Evolutionary conservation across 2,888 invertebrate species (phyloP).

Genomic region (Drosophila multiciliata): DNA sequence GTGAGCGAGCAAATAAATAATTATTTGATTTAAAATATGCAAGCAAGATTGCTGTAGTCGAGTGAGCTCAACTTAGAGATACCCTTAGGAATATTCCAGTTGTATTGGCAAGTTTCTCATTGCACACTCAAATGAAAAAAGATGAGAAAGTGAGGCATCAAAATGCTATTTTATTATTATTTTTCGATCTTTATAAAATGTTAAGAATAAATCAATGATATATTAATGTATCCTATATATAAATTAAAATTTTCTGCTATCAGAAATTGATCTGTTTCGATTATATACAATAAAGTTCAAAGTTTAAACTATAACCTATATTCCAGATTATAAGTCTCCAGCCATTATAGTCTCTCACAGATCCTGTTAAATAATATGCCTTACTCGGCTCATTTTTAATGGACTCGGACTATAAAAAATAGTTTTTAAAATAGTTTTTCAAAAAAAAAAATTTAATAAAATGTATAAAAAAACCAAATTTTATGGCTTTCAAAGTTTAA

Average conservation of each 20-base stretch:
- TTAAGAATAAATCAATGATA: not conserved
- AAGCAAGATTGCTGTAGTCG: not conserved
- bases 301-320: not conserved
- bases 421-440: not conserved
- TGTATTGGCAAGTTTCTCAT: not conserved
- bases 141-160: too few species aligned
- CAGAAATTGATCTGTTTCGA: not conserved
- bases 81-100: not conserved
- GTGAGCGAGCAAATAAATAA: not conserved
- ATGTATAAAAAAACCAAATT: not conserved
- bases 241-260: not conserved
- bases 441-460: not conserved
- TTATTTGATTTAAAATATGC: not conserved
- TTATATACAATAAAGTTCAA: not conserved
- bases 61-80: not conserved
- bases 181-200: not conserved
- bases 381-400: not conserved
- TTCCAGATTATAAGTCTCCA: not conserved
- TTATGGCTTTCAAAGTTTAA: not conserved
- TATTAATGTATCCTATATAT: not conserved
- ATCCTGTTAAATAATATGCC: not conserved
- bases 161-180: too few species aligned
- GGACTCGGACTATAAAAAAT: not conserved
- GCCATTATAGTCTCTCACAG: not conserved
- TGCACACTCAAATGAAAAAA: not conserved